Evolutionary conservation across 2,113 vertebrate species (phyloP), one percentile per base, ranked within the genome.

Genomic region (Platichthys flesus): DNA sequence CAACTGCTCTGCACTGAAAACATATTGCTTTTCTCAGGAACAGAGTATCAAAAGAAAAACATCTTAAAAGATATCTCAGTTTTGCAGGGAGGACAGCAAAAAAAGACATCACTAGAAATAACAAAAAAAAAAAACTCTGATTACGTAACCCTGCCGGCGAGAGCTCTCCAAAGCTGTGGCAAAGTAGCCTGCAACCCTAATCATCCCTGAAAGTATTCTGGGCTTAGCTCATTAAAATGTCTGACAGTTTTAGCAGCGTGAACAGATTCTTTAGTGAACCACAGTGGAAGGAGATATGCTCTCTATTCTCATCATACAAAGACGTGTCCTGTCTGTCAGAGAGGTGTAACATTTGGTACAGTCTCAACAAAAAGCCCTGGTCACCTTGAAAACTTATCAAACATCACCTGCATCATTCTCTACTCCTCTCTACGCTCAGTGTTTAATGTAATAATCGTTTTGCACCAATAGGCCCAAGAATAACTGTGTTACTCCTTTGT

Each of bases 1-100:
- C 59, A 69, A 47, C 35, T 54, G 59, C 3, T 23, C 71, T 57
- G 77, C 72, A 67, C 28, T 75, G 74, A 65, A 71, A 64, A 67
- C 78, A 87, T 76, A 69, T 45, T 77, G 64, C 56, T 63, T 61
- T n/a, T 60, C 3, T 59, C 12, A 79, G 74, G 59, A 77, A 52
- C 45, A 67, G 56, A 14, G 15, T 20, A 21, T 26, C 51, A 59
- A 56, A 47, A 35, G 9, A 52, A 78, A 54, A 21, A 3, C 12
- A 37, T 9, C 15, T 74, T 12, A 15, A 51, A 85, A 51, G n/a
- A 42, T 42, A 42, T 42, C 40, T 66, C 16, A 16, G 23, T 9
- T 35, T 66, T 49, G 45, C 45, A 49, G 4, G 16, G 18, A 61
- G 31, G 57, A 54, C 35, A 24, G 7, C 24, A 24, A 45, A 57